Evolutionary conservation across 1,140 invertebrate genomes (phyloP).

Genomic region (Melipona quadrifasciata): DNA sequence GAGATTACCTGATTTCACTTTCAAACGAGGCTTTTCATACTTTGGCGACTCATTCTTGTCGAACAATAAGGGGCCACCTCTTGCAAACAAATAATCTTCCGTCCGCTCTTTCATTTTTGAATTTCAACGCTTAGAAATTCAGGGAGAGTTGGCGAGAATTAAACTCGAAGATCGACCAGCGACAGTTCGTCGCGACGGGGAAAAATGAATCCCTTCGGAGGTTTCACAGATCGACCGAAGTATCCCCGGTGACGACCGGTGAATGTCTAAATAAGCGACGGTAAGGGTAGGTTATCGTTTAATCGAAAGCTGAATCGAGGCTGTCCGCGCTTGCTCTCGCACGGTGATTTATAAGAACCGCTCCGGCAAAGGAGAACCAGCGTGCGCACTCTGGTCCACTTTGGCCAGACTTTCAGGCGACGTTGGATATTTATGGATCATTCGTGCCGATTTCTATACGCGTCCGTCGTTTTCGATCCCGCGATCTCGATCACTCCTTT

Average conservation of each 20-base stretch:
- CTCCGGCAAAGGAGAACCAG: slow-evolving; percentile 7
- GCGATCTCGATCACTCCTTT: background rate
- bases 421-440: slow-evolving; percentile 11
- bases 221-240: slow-evolving; percentile 30
- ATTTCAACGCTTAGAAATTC: background rate
- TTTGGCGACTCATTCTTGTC: too few relatives aligned
- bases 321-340: slow-evolving; percentile 12
- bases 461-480: background rate
- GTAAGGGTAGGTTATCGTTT: slow-evolving; percentile 17
- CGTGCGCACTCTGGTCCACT: background rate
- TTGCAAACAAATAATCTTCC: too few relatives aligned
- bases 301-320: slow-evolving; percentile 30
- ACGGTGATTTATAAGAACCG: slow-evolving; percentile 32
- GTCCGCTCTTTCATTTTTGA: background rate
- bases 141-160: too few relatives aligned
- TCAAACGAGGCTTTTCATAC: background rate
- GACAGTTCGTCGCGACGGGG: slow-evolving; percentile 35
- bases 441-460: background rate
- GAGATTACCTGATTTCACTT: background rate
- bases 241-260: slow-evolving; percentile 20
- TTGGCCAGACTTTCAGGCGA: background rate
- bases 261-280: slow-evolving; percentile 43
- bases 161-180: slow-evolving; percentile 3
- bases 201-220: slow-evolving; percentile 27
- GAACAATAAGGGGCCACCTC: too few relatives aligned